Evolutionary conservation across 2,888 invertebrate genomes (phyloP), one percentile per base, ranked within the genome.

Genomic region (Agriopis marginaria): DNA sequence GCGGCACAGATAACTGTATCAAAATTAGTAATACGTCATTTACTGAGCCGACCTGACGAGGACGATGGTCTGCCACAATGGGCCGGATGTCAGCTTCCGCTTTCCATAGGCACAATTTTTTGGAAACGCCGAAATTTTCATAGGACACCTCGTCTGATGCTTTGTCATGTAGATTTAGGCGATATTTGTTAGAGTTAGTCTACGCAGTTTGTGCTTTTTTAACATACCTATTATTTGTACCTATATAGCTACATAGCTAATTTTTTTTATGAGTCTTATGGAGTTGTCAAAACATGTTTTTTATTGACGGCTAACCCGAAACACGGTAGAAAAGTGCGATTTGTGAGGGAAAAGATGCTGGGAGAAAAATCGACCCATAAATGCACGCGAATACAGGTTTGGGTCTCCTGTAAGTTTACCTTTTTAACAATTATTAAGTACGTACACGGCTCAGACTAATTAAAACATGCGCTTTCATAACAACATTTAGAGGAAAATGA

Each of bases 71-170:
- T 79, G 53, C 10, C 77, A 94, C 92, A 94, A 94, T 83, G 76
- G 70, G 72, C 88, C 90, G 93, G 93, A 94, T 78, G 85, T 73
- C 17, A 51, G 79, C 87, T 83, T 93, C 93, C 93, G 93, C 86
- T 91, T 89, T 89, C 86, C 88, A 89, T 87, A 87, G 87, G 81
- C 87, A 89, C 88, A 87, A 81, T 85, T 91, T 93, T 91, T 93
- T 93, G 91, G 91, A 90, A 93, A 89, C 90, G 88, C 90, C 90
- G 89, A 93, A 92, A 91, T 89, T 90, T 93, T 92, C 90, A 88
- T 89, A 89, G 89, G 82, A 79, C 83, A 82, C 84, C 83, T 88
- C 88, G 89, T 82, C 78, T 50, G 69, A 71, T 72, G 82, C 84
- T 88, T 94, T 93, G 91, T 93, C 79, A 93, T 93, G 92, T 83